Evolutionary conservation across 1,140 invertebrate genomes (phyloP).

Genomic region (Coptotermes formosanus): DNA sequence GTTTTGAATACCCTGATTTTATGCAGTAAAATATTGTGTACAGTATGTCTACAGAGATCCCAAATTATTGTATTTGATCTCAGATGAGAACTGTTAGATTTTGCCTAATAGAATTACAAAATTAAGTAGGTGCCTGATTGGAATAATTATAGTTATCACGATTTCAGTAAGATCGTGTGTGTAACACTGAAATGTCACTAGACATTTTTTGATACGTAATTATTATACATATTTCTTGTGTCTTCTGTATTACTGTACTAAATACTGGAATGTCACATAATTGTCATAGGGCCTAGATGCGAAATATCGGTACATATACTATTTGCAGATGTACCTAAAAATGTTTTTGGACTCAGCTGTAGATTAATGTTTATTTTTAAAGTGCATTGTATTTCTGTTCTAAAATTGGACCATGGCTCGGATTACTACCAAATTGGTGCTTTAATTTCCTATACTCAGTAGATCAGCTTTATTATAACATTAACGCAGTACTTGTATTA

Average conservation of each 20-base stretch:
- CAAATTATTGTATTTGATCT: background rate
- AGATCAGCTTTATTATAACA: too few relatives aligned
- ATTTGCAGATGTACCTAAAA: background rate
- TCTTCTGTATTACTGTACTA: background rate
- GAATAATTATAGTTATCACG: too few relatives aligned
- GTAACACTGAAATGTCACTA: background rate
- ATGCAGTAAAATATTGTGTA: background rate
- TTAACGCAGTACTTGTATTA: too few relatives aligned
- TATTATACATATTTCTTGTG: background rate
- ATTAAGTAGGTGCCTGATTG: background rate
- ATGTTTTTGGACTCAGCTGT: background rate
- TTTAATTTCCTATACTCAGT: too few relatives aligned
- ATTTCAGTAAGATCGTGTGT: background rate
- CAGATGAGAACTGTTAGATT: background rate
- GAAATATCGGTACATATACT: background rate
- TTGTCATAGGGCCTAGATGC: background rate
- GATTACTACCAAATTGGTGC: background rate
- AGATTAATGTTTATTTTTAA: background rate
- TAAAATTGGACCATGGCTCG: background rate
- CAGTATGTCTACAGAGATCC: background rate
- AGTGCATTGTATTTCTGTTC: background rate
- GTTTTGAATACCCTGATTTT: background rate
- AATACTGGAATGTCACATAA: background rate
- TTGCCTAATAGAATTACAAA: background rate
- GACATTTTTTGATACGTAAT: background rate